Percentiles rank a stretch among this genome's conserved stretches.
These are phyloP conservation scores for Sorex araneus DNA, from an alignment of 2,113 vertebrate genomes.

Conservation along the genomic window DNA sequence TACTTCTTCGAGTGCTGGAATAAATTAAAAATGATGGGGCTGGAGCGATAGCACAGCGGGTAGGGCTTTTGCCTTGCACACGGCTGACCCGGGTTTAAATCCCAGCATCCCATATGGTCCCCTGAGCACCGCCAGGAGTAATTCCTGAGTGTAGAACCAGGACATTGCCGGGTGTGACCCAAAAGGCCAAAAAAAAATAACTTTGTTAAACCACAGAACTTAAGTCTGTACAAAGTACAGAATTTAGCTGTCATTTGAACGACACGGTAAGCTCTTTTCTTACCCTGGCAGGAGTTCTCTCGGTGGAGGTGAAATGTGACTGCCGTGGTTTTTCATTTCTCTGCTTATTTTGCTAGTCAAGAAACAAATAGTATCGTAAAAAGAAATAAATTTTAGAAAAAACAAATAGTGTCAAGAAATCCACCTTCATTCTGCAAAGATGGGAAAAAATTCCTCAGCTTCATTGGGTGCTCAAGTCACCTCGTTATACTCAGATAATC, in stretches of 20 bases:
- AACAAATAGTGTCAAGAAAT: slow-evolving; percentile 56
- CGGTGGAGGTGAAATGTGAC: neutral
- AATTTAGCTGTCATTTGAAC: neutral
- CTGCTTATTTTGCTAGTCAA: slow-evolving; percentile 58
- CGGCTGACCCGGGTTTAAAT: too few relatives aligned
- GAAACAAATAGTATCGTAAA: slow-evolving; percentile 51
- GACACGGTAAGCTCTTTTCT: neutral
- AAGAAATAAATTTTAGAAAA: too few relatives aligned
- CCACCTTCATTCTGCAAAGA: slow-evolving; percentile 39
- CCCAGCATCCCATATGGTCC: too few relatives aligned
- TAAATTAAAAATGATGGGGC: slow-evolving; percentile 32
- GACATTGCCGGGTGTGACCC: too few relatives aligned
- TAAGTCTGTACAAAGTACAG: slow-evolving; percentile 19
- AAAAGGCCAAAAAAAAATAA: too few relatives aligned
- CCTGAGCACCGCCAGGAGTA: too few relatives aligned
- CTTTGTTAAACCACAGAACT: slow-evolving; percentile 47
- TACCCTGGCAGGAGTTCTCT: neutral
- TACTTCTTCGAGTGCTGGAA: slow-evolving; percentile 43
- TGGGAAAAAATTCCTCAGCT: neutral
- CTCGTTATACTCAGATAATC: neutral
- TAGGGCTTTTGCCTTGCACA: too few relatives aligned
- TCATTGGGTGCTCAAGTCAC: neutral
- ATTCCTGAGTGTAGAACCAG: too few relatives aligned
- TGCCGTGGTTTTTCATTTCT: slow-evolving; percentile 24
- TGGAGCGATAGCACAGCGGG: too few relatives aligned